These are phyloP conservation scores for Teinopalpus imperialis DNA, from an alignment of 2,888 invertebrate genomes.

Conservation along the genomic window DNA sequence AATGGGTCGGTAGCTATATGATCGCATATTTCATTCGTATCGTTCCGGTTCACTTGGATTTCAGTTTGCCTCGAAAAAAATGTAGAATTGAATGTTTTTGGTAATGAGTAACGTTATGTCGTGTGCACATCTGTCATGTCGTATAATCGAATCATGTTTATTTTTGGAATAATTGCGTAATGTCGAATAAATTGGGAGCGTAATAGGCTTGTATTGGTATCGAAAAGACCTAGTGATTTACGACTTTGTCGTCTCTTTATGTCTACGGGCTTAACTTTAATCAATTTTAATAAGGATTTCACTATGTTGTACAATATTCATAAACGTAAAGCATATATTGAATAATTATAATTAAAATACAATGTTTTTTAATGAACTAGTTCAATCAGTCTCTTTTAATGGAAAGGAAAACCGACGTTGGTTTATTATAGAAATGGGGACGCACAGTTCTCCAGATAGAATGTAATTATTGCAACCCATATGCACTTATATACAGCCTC, in stretches of 20 bases:
- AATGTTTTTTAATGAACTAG: no score
- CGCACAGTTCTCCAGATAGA: no score
- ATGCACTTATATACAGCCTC: no score
- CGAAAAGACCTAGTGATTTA: slow-evolving; percentile 6
- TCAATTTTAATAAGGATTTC: no score
- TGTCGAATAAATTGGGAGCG: not conserved
- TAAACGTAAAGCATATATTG: no score
- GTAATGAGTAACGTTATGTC: slow-evolving; percentile 38
- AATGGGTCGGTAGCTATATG: slow-evolving; percentile 36
- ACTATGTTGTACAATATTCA: no score
- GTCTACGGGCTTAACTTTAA: no score
- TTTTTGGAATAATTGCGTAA: slow-evolving; percentile 24
- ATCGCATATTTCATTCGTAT: slow-evolving; percentile 37
- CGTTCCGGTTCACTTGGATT: slow-evolving; percentile 52
- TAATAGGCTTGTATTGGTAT: slow-evolving; percentile 2
- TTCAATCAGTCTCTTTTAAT: no score
- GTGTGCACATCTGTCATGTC: slow-evolving; percentile 26
- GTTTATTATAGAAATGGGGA: no score
- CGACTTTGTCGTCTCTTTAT: slow-evolving; percentile 1
- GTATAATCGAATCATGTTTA: slow-evolving; percentile 16
- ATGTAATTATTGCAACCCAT: no score
- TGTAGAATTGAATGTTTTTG: slow-evolving; percentile 50
- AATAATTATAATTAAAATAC: no score
- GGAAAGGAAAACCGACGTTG: no score
- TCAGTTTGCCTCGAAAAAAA: slow-evolving; percentile 39